Evolutionary conservation across 2,888 invertebrate genomes (phyloP), one percentile per base, ranked within the genome.

Genomic region (Microctonus aethiopoides): DNA sequence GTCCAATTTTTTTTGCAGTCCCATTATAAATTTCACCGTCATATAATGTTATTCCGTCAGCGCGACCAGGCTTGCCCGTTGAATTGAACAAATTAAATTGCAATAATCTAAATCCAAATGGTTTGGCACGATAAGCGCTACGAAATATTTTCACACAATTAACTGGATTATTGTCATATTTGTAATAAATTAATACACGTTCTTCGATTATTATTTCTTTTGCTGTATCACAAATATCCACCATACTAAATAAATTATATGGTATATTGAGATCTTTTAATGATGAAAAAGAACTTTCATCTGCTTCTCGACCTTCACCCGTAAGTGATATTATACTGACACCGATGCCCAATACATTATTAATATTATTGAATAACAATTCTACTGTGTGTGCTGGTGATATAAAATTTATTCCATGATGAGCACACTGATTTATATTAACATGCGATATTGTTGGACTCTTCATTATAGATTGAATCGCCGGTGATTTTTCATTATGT

Each of bases 111-210:
- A 98, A 94, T 9, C 97, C 97, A 79, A 98, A 91, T 13, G 94
- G 94, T 83, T 97, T 97, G 0, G 94, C 92, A 73, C 93, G 91
- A 81, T 92, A 94, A 71, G 92, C 92, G 72, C 96, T 95, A 68
- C 94, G 93, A 84, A 99, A 97, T 77, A 98, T 96, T 87, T 99
- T 99, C 0, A 99, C 95, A 83, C 99, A 99, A 84, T 98, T 99
- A 0, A 98, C 95, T 0, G 98, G 96, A 84, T 94, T 92, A 78
- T 97, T 97, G 81, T 97, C 97, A 81, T 99, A 99, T 85, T 98
- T 99, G 87, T 97, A 98, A 84, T 98, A 99, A 22, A 99, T 84
- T 0, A 99, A 87, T 5, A 98, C 91, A 59, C 98, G 89, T 83
- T 98, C 97, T 84, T 96, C 95, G 1, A 99, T 91, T 1, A 91